Evolutionary conservation across 2,113 vertebrate genomes (phyloP).

Genomic region (Cryptomyrus ogoouensis): DNA sequence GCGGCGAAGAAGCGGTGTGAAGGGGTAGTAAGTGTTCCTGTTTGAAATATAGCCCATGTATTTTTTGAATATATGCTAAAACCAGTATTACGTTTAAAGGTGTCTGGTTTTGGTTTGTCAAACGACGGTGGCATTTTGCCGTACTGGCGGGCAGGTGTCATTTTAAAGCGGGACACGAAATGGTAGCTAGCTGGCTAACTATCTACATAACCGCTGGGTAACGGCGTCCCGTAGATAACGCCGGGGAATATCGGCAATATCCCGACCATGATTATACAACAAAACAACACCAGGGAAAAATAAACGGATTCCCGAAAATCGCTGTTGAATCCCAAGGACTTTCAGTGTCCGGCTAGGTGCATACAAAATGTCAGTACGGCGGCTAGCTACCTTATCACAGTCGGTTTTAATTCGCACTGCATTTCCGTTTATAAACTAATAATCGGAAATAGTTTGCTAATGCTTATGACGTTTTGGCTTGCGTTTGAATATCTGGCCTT

Average conservation of each 20-base stretch:
- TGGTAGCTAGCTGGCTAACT: neutral
- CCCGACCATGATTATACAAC: neutral
- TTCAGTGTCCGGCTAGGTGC: neutral
- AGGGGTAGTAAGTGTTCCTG: conserved; percentile 15
- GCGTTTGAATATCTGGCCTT: neutral
- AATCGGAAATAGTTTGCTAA: neutral
- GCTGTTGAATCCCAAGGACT: neutral
- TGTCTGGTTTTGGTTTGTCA: neutral
- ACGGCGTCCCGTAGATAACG: neutral
- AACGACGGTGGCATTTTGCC: neutral
- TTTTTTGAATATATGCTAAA: neutral
- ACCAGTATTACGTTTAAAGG: conserved; percentile 16
- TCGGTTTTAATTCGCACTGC: neutral
- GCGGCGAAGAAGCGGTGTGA: conserved; percentile 46
- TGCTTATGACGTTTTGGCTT: neutral
- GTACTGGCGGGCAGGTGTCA: neutral
- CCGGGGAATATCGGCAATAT: neutral
- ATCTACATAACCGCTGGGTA: neutral
- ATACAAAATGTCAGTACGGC: neutral
- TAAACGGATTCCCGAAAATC: neutral
- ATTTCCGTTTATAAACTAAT: neutral
- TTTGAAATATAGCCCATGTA: conserved; percentile 32
- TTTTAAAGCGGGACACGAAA: neutral
- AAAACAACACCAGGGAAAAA: neutral
- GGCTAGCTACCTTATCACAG: neutral